Evolutionary conservation across 2,113 vertebrate genomes (phyloP).

Genomic region (Lipotes vexillifer): DNA sequence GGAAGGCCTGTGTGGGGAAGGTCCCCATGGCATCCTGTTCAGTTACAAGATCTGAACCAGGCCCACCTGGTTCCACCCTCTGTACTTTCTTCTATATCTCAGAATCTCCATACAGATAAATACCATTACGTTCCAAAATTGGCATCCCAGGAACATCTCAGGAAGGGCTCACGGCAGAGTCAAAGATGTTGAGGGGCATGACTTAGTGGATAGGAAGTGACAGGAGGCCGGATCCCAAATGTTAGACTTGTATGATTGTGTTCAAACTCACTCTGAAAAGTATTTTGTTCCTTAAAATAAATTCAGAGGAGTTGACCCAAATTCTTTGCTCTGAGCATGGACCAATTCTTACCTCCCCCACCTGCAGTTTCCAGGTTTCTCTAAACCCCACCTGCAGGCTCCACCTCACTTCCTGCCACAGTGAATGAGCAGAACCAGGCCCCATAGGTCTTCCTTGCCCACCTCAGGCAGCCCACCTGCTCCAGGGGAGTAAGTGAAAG

Average conservation of each 20-base stretch:
- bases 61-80: too few relatives aligned
- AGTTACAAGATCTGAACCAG: background rate
- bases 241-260: rapidly evolving
- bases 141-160: too few relatives aligned
- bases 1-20: too few relatives aligned
- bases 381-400: background rate
- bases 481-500: background rate
- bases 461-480: background rate
- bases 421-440: too few relatives aligned
- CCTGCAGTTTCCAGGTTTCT: background rate
- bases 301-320: background rate
- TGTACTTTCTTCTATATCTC: background rate
- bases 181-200: background rate
- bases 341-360: background rate
- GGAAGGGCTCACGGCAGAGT: too few relatives aligned
- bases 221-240: too few relatives aligned
- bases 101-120: background rate
- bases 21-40: too few relatives aligned
- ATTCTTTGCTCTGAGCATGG: background rate
- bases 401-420: too few relatives aligned
- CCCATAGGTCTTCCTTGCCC: rapidly evolving
- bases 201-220: background rate
- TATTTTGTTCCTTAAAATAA: background rate
- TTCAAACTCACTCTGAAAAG: background rate
- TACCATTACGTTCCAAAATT: background rate